Conservation (phyloP, 2,888 invertebrate species). For the Clunio marinus region DNA sequence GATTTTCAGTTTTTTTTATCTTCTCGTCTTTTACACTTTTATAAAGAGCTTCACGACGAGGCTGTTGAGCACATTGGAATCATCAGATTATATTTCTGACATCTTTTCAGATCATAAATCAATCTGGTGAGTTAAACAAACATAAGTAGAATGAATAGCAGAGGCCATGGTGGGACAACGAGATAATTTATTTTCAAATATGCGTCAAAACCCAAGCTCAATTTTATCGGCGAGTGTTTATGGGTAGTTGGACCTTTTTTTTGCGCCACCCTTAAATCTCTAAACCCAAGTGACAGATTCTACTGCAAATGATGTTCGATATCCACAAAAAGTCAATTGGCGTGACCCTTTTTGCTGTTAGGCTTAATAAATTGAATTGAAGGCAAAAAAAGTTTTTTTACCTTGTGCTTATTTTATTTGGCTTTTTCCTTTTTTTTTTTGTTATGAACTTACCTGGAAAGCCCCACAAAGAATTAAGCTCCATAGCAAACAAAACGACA, state of each 20-base stretch:
- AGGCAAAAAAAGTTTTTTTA: neutral
- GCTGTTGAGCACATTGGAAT: neutral
- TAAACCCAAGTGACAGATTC: neutral
- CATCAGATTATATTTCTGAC: slow-evolving; percentile 27
- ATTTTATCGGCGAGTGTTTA: slow-evolving; percentile 1
- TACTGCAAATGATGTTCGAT: slow-evolving; percentile 6
- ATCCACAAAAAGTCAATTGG: neutral
- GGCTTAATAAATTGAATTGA: neutral
- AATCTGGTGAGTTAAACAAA: slow-evolving; percentile 13
- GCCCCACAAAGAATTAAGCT: slow-evolving; percentile 41
- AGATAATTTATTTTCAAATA: slow-evolving; percentile 29
- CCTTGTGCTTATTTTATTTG: too few species aligned
- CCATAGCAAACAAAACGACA: slow-evolving; percentile 40
- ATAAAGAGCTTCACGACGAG: slow-evolving; percentile 9
- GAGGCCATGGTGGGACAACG: neutral
- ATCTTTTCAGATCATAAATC: slow-evolving; percentile 29
- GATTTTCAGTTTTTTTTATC: neutral
- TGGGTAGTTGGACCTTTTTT: slow-evolving; percentile 2
- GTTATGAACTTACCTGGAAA: slow-evolving; percentile 40
- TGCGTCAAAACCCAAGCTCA: neutral
- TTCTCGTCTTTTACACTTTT: neutral
- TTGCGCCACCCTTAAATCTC: neutral
- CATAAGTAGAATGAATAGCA: neutral
- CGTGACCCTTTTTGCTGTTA: neutral
- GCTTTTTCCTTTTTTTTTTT: too few species aligned